Percentiles rank a stretch among this genome's conserved stretches.
These are phyloP conservation scores for Furcifer pardalis DNA, from an alignment of 2,797 vertebrate species.

Conservation along the genomic window DNA sequence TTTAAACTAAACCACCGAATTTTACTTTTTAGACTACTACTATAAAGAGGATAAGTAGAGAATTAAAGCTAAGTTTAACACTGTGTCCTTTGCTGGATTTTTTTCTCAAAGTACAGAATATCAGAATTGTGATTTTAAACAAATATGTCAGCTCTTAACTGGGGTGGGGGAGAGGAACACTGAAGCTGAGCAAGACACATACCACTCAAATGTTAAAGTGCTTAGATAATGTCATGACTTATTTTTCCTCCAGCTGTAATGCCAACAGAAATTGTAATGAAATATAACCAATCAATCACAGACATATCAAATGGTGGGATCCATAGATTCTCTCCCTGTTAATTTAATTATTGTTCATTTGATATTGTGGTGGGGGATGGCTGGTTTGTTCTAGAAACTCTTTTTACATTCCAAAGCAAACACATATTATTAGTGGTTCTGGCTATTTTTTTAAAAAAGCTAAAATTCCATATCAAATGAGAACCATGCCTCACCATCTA, in stretches of 20 bases:
- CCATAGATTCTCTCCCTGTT: neutral
- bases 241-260: neutral
- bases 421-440: neutral
- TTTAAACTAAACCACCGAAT: no score
- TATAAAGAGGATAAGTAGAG: neutral
- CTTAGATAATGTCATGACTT: neutral
- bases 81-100: neutral
- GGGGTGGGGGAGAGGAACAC: neutral
- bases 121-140: no score
- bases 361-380: neutral
- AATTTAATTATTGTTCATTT: neutral
- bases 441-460: neutral
- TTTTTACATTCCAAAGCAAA: neutral
- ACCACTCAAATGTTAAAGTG: neutral
- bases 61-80: neutral
- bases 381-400: neutral
- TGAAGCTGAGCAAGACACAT: neutral
- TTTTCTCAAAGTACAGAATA: neutral
- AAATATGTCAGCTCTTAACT: neutral
- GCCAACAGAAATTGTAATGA: neutral
- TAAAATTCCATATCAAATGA: conserved; percentile 7
- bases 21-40: neutral
- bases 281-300: neutral
- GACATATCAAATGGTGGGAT: neutral
- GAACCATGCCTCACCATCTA: neutral